phyloP scores from a whole-genome alignment of 1,140 invertebrate species.

The Bombus sibiricus region DNA sequence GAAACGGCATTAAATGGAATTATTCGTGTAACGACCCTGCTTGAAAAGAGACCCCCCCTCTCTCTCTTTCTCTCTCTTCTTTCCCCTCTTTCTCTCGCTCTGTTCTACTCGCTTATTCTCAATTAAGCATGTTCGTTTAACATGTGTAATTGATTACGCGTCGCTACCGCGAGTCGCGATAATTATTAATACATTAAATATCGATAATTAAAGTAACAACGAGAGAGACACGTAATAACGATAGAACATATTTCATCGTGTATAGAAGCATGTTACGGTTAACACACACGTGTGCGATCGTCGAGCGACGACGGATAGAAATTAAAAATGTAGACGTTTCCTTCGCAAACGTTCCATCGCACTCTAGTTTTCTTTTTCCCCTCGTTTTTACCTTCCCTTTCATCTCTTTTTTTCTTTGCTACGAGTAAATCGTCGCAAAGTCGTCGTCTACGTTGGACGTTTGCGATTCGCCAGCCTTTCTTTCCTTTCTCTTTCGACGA shows the following conservation, averaged over 20 bases:
- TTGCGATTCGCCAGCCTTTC: conserved; percentile 3
- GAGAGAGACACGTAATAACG: neutral
- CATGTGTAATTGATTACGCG: neutral
- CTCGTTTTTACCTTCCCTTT: neutral
- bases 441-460: neutral
- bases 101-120: neutral
- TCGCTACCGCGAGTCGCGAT: neutral
- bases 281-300: neutral
- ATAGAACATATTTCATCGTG: neutral
- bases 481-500: conserved; percentile 25
- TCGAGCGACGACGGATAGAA: neutral
- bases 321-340: neutral
- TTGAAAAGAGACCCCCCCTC: neutral
- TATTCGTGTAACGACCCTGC: conserved; percentile 11
- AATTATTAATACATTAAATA: conserved; percentile 21
- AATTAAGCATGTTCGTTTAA: conserved; percentile 7
- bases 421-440: neutral
- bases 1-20: conserved; percentile 10
- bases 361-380: neutral
- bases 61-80: neutral
- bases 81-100: neutral
- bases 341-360: neutral
- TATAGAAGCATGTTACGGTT: neutral
- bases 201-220: conserved; percentile 4
- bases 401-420: neutral